Base-by-base conservation (phyloP, 2,888 invertebrate species). In the Drosophila fulvimacula region DNA sequence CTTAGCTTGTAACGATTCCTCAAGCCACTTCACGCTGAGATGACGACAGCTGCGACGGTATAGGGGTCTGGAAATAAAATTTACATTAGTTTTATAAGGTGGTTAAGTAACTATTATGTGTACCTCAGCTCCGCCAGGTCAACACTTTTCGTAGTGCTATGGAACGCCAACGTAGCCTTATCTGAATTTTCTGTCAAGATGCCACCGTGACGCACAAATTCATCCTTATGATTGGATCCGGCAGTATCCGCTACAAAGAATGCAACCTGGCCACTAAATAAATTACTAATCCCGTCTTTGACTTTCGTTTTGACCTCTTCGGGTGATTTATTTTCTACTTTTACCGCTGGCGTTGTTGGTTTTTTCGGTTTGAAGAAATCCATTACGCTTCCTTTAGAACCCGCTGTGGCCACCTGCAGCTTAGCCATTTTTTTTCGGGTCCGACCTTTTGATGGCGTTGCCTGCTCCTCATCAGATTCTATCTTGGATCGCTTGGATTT, bases 41-140 rank as follows among this genome's bases (percentile, higher is more conserved):
- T 92, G 92, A 10, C 89, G 89, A 62, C 92, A 90, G 30, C 76
- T 76, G 13, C 69, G 79, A 24, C 79, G 82, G 74, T 90, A 92
- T 32, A 73, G 82, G 36, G 73, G 13, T 62, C 92, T 92, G 53
- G 85, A 60, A 64, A 57, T 19, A 51, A 17, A 11, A 1, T 1
- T 1, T 17, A 44, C 9, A 15, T 59, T 59, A 1, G 19, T 19
- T 34, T 19, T 1, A 5, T 4, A 9, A 17, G 27, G 7, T 48
- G 6, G 11, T 0, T 19, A 11, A n/a, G 13, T 3, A 44, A 17
- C 0, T 57, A 34, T 10, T 21, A 10, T 21, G 4, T 44, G 42
- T n/a, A 89, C 90, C 90, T 85, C 0, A 81, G 36, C 34, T 79
- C 63, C 0, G 60, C 30, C 24, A 91, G 55, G n/a, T 86, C 64